phyloP scores from a whole-genome alignment of 2,113 vertebrate genomes.

The Alethe castanea region DNA sequence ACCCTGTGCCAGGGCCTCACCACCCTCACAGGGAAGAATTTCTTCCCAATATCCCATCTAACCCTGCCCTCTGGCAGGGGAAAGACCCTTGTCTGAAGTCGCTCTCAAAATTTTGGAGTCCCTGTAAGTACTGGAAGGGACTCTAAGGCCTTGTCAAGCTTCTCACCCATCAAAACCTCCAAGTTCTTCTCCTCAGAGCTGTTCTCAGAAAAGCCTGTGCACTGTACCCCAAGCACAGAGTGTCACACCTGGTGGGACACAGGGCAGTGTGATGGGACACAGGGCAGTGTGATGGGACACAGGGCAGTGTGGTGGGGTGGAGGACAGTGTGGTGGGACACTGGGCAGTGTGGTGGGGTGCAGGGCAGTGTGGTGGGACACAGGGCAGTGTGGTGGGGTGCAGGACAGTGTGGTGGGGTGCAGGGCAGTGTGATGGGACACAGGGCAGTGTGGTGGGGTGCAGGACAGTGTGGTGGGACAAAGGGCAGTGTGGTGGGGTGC shows the following conservation, averaged over 20 bases:
- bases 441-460: too few relatives aligned
- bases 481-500: rapidly evolving
- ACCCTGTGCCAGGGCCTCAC: neutral
- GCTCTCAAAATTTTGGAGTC: neutral
- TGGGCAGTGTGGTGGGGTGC: too few relatives aligned
- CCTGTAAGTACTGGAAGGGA: neutral
- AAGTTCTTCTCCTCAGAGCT: neutral
- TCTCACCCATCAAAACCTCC: neutral
- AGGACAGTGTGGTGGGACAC: too few relatives aligned
- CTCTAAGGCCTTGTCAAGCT: neutral
- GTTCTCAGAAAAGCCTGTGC: neutral
- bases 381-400: rapidly evolving
- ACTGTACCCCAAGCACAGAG: neutral
- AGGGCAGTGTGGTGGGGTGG: too few relatives aligned
- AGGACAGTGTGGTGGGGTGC: rapidly evolving
- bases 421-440: rapidly evolving
- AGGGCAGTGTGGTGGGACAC: rapidly evolving
- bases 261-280: rapidly evolving
- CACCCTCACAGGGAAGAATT: neutral
- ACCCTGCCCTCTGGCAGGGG: neutral
- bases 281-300: too few relatives aligned
- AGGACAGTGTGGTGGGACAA: too few relatives aligned
- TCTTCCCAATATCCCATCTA: neutral
- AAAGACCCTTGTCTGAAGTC: neutral
- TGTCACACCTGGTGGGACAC: neutral